phyloP scores from a whole-genome alignment of 2,113 vertebrate species.

The Hyperopisus bebe region DNA sequence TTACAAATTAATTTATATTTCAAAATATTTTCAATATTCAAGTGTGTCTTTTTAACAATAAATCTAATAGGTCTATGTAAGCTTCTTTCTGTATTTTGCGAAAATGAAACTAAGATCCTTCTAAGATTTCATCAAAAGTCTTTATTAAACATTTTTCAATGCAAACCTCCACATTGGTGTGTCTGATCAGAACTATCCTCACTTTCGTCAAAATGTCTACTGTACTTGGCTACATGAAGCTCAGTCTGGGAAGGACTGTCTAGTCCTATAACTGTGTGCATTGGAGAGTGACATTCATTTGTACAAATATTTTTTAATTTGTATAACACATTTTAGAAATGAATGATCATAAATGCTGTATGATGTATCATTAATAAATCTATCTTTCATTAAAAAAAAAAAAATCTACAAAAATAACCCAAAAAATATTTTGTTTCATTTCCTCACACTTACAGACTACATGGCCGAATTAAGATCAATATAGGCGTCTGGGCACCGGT shows the following conservation, averaged over 20 bases:
- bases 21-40: not conserved
- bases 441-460: too few relatives aligned
- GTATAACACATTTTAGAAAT: too few relatives aligned
- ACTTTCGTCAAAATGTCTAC: not conserved
- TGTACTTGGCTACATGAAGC: not conserved
- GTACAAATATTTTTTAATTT: too few relatives aligned
- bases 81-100: not conserved
- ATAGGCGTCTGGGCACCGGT: too few relatives aligned
- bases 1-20: not conserved
- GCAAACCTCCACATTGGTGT: not conserved
- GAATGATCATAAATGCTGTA: too few relatives aligned
- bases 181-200: not conserved
- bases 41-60: not conserved
- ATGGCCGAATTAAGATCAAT: too few relatives aligned
- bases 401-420: too few relatives aligned
- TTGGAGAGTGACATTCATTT: too few relatives aligned
- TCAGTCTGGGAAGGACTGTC: not conserved
- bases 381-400: too few relatives aligned
- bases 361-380: too few relatives aligned
- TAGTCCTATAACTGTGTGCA: too few relatives aligned
- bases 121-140: not conserved
- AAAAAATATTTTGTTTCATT: too few relatives aligned
- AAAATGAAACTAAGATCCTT: not conserved
- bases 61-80: not conserved
- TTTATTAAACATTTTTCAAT: slow-evolving; percentile 3